A percentile compares a stretch with the other conserved stretches of the same genome.
phyloP scores from a whole-genome alignment of 1,140 invertebrate genomes.

The Adelges cooleyi region DNA sequence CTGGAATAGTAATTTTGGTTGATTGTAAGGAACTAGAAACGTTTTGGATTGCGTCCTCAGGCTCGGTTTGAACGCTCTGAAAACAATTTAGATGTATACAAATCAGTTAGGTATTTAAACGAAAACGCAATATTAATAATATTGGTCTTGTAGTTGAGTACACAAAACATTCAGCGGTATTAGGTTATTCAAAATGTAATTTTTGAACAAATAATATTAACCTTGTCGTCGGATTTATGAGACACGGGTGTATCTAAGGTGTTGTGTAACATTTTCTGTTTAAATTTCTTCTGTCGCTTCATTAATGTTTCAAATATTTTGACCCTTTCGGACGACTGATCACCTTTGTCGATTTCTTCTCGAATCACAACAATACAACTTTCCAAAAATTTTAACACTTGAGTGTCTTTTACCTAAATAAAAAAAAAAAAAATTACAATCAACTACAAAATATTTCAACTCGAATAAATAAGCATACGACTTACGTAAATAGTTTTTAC shows the following conservation, averaged over 20 bases:
- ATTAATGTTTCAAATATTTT: conserved; percentile 7
- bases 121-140: too few relatives aligned
- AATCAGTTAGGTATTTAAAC: too few relatives aligned
- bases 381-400: conserved; percentile 5
- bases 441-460: neutral
- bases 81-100: too few relatives aligned
- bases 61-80: conserved; percentile 4
- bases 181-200: too few relatives aligned
- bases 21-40: neutral
- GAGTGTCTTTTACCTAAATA: conserved; percentile 2
- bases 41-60: neutral
- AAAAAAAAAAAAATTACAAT: neutral
- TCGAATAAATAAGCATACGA: neutral
- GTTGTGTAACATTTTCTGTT: neutral
- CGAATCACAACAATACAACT: neutral
- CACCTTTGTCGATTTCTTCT: conserved; percentile 2
- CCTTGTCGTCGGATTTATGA: conserved; percentile 1
- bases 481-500: conserved; percentile 18
- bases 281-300: conserved; percentile 12
- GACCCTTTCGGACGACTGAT: neutral
- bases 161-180: too few relatives aligned
- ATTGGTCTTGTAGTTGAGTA: too few relatives aligned
- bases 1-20: neutral
- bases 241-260: neutral
- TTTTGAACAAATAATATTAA: neutral